Evolutionary conservation across 2,113 vertebrate genomes (phyloP), one percentile per base, ranked within the genome.

Genomic region (Clinocottus analis): DNA sequence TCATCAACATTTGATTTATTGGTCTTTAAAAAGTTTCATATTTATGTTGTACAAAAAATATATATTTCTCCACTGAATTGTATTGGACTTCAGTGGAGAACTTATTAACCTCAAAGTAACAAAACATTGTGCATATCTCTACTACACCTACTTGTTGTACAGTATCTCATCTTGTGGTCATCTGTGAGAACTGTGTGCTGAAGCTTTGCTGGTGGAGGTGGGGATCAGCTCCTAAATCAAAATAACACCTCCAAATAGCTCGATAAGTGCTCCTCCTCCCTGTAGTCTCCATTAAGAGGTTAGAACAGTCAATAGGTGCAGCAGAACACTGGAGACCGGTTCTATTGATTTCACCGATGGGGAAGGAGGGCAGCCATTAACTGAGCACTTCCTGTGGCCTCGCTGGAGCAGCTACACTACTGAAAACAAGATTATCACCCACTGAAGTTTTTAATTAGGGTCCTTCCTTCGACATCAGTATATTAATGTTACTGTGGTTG

Each of bases 221-320:
- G 79, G 66, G 72, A 56, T 76, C 23, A n/a, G 53, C 83, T 77
- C 70, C 59, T 85, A 49, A 90, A 90, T 92, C 59, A 71, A 85
- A 89, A 69, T 77, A 86, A 85, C 89, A 88, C 83, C 75, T 92
- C 75, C 85, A 89, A 93, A 94, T 91, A 86, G 91, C 85, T 92
- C 83, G 84, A 78, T 91, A 92, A 93, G 92, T 91, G 90, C 89
- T 91, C 79, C 86, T 89, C 90, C 91, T 93, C 86, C 91, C 77
- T 91, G 78, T 90, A 83, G 85, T 89, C 88, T 90, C 93, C 92
- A 94, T 93, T 93, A 93, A 87, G 86, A 90, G 90, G 86, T 93
- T 91, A 91, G 91, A 87, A 72, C 49, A 89, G 87, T 94, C 94
- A 81, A 94, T 93, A 92, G 85, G 73, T 83, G 79, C 86, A 25